These are phyloP conservation scores for Ditylenchus weischeri DNA, from an alignment of 2,888 invertebrate genomes.

Conservation along the genomic window DNA sequence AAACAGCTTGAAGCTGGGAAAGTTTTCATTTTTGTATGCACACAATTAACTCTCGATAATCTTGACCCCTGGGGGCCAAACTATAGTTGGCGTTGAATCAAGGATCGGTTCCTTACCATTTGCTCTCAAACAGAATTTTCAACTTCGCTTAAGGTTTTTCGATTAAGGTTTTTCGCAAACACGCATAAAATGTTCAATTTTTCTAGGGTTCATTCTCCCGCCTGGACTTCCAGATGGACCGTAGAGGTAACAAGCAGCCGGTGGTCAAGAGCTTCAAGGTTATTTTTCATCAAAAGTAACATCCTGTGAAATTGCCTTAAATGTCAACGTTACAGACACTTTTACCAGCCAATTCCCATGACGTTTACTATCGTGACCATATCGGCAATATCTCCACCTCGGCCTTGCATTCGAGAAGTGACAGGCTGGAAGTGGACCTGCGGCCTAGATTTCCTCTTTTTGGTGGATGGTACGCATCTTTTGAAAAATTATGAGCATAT, in stretches of 20 bases:
- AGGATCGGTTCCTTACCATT: too few species aligned
- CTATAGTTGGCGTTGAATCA: too few species aligned
- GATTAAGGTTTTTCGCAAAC: neutral
- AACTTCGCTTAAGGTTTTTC: too few species aligned
- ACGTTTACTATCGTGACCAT: conserved; percentile 94
- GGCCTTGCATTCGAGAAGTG: conserved; percentile 79
- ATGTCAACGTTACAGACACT: conserved; percentile 61
- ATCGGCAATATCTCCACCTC: conserved; percentile 98
- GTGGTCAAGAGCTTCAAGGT: conserved; percentile 87
- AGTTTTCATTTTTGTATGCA: too few species aligned
- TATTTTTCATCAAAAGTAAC: conserved; percentile 10
- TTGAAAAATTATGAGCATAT: neutral
- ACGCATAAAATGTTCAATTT: conserved; percentile 20
- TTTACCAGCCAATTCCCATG: conserved; percentile 78
- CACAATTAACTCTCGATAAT: too few species aligned
- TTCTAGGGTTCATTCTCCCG: conserved; percentile 71
- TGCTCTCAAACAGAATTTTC: too few species aligned
- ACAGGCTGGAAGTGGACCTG: conserved; percentile 90
- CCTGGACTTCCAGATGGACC: conserved; percentile 92
- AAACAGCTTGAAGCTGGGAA: too few species aligned
- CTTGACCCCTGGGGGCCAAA: too few species aligned
- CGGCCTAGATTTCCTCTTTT: conserved; percentile 93
- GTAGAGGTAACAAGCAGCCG: conserved; percentile 75
- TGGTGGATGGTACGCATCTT: conserved; percentile 77
- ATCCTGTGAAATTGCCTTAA: neutral